Base-by-base conservation (phyloP, 2,888 invertebrate species). In the Thecocarcelia acutangulata region DNA sequence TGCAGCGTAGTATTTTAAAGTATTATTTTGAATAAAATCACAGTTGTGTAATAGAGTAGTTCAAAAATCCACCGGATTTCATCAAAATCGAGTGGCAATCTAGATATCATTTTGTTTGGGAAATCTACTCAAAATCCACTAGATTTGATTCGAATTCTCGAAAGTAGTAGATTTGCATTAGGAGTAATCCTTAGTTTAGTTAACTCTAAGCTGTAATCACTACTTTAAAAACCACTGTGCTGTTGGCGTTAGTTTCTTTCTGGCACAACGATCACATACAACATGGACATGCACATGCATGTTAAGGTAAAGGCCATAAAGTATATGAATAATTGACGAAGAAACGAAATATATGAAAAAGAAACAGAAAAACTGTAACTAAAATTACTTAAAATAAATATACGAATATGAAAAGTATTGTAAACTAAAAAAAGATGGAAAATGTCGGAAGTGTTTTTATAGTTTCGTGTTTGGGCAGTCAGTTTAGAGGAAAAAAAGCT, bases 371-470 rank as follows among this genome's bases (percentile, higher is more conserved):
- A 33, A 17, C 28, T 33, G 44, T 33, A 77, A 70, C 58, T 72
- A 52, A 68, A 77, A 78, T 64, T 72, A 68, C 33, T 28, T 15
- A 15, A 68, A 75, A 59, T 68, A 42, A 70, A 50, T 42, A 42
- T 2, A 68, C 19, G 17, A 28, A 17, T 6, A 58, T 8, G 33
- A 56, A 74, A 63, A 63, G 1, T 44, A 21, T 64, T 42, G 33
- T 1, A 17, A 2, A 42, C 13, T 21, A 69, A 42, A 50, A 54
- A 37, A 56, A 56, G 12, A 54, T 54, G 63, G 70, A 72, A 87
- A 86, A 88, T 87, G 87, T 87, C 88, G 88, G 88, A 88, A 89
- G 86, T 86, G 86, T 85, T 88, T 88, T 87, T 87, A 86, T 86
- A 79, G 83, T 79, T 82, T 82, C 78, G 78, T 81, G 81, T 81